Evolutionary conservation across 2,797 vertebrate species (phyloP).

Genomic region (Otolemur crassicaudatus): DNA sequence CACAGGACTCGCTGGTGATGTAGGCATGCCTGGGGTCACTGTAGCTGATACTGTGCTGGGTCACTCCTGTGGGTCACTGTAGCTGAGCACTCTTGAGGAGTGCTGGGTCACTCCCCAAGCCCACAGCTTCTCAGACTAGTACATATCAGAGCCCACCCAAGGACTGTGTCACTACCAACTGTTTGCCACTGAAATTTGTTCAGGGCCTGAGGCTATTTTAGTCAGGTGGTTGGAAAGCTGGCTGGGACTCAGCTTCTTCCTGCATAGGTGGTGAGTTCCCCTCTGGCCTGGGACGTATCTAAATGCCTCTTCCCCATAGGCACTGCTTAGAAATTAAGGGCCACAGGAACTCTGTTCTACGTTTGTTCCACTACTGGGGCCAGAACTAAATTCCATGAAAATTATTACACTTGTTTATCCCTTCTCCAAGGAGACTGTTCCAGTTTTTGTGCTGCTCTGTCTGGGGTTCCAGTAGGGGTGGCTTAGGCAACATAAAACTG

Average conservation of each 20-base stretch:
- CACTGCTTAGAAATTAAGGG: background rate
- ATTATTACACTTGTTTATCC: background rate
- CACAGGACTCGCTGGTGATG: background rate
- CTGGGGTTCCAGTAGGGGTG: background rate
- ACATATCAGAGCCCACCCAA: background rate
- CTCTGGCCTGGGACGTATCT: background rate
- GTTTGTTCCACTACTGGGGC: background rate
- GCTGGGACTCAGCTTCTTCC: background rate
- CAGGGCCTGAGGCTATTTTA: background rate
- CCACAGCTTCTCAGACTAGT: background rate
- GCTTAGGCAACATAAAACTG: background rate
- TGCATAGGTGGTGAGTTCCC: background rate
- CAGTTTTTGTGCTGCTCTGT: background rate
- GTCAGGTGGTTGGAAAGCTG: background rate
- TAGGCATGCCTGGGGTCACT: background rate
- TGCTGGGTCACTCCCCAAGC: background rate
- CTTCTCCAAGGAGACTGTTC: background rate
- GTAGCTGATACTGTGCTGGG: background rate
- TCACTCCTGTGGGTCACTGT: background rate
- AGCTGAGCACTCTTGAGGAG: background rate
- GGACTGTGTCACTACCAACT: background rate
- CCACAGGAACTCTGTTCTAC: background rate
- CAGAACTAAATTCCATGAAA: background rate
- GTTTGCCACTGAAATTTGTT: background rate
- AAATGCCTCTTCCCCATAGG: background rate